phyloP scores from a whole-genome alignment of 64 coral and sea anemone species.

The Montipora capricornis region DNA sequence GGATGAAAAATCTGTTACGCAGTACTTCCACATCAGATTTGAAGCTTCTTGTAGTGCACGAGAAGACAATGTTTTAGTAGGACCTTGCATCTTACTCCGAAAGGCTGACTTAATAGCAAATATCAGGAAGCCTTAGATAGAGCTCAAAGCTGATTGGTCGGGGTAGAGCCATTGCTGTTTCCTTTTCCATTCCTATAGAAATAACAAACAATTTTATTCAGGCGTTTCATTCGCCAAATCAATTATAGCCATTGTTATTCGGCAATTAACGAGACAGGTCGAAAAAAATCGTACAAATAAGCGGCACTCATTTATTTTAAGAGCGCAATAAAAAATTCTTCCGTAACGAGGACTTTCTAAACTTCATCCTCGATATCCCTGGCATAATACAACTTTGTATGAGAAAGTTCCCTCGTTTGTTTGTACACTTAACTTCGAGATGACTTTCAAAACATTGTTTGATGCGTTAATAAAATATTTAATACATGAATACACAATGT shows the following conservation, averaged over 20 bases:
- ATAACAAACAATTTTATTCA: conserved; percentile 24
- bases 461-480: conserved; percentile 84
- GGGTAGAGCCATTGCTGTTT: conserved; percentile 20
- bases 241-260: conserved; percentile 28
- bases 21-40: conserved; percentile 12
- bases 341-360: conserved; percentile 23
- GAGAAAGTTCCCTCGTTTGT: neutral
- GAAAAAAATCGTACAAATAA: neutral
- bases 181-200: conserved; percentile 30
- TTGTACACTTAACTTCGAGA: conserved; percentile 83
- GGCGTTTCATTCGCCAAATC: conserved; percentile 55
- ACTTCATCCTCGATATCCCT: neutral
- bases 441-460: conserved; percentile 87
- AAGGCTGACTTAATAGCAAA: conserved; percentile 75
- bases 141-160: conserved; percentile 62
- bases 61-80: conserved; percentile 16
- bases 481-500: conserved; percentile 38
- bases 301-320: conserved; percentile 41
- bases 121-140: conserved; percentile 79
- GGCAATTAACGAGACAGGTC: conserved; percentile 24
- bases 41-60: neutral
- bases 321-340: neutral
- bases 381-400: neutral
- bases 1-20: neutral
- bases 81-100: conserved; percentile 24